Evolutionary conservation across 35 echinoderm and acorn worm species (phyloP), one percentile per base, ranked within the genome.

Genomic region (Holothuria glaberrima): DNA sequence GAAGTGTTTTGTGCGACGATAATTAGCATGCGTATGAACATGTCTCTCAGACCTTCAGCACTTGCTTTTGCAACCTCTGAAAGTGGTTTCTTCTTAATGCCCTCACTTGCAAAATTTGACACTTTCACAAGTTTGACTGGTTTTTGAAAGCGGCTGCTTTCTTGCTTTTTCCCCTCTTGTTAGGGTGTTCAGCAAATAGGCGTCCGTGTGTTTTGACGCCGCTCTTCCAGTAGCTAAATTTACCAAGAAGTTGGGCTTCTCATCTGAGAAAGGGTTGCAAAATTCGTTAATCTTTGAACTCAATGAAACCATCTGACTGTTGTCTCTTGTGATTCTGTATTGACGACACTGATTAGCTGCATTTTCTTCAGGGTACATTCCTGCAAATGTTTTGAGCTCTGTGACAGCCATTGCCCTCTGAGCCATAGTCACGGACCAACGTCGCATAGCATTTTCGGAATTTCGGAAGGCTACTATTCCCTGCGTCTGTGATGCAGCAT

Each of bases 401-500:
- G 80, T 87, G 26, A 94, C 89, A 72, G 89, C 80, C 88, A 87
- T 90, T 18, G 75, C 71, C 56, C 93, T 0, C 33, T 91, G 80
- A 1, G 93, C 63, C 7, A 44, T 34, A 17, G 93, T 94, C 19
- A 94, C 54, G n/a, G 28, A 59, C 93, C 93, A 91, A 22, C 76
- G n/a, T 20, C 56, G 59, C 61, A 82, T 89, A 6, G 87, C 87
- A 33, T 83, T 82, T 12, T 83, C 86, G 12, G 58, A 82, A 63
- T 94, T 83, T 34, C 77, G 24, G 62, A 89, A 93, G 6, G 84
- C 56, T 18, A 89, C 86, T 33, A 93, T 93, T 35, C 92, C 92
- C 54, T 77, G 90, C 92, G 86, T 90, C 1, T 31, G 13, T 2
- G 93, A 94, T 13, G 80, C 63, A 13, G 93, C 63, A 70, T 94